Base-by-base conservation (phyloP, 2,113 vertebrate genomes). In the Acrocephalus kingi region DNA sequence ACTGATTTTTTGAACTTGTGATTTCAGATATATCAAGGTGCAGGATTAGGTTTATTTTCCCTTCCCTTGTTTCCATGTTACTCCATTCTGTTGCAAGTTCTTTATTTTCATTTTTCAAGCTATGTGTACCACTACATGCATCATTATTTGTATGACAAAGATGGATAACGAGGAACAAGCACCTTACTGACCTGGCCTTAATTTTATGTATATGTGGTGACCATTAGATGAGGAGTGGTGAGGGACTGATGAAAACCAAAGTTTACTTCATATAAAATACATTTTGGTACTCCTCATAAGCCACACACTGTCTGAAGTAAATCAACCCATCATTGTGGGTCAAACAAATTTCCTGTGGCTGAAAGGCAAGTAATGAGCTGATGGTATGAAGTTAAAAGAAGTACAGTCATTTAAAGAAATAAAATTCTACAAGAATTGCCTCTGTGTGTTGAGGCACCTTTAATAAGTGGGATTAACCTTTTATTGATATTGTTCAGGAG, bases 101-200 rank as follows among this genome's bases (percentile, higher is more conserved):
- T 75, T 51, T 27, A 24, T 82, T 83, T 61, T 85, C 6, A 10
- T 46, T 91, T 80, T 67, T 67, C 6, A 8, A 28, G 5, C 13
- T 49, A 6, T 14, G 2, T 2, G 1, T 43, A 6, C 4, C 19
- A 6, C 9, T 21, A 7, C 7, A 7, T 13, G 2, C 14, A 43
- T 55, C 6, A 13, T 6, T 25, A 4, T 79, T 79, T 58, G 15
- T 9, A 48, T 21, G 37, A 64, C 11, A 61, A 41, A 79, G 88
- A 35, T 25, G 10, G 15, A 13, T 37, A 30, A 15, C 16, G 39
- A 85, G 64, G 21, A 61, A 30, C 5, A 72, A 82, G 55, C 28
- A 31, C 18, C 6, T n/a, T 27, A 19, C 6, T 79, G 27, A 73
- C 43, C 20, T 64, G 19, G 12, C 79, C n/a, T 73, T 54, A 72